Evolutionary conservation across 2,888 invertebrate species (phyloP).

Genomic region (Andrena praecox): DNA sequence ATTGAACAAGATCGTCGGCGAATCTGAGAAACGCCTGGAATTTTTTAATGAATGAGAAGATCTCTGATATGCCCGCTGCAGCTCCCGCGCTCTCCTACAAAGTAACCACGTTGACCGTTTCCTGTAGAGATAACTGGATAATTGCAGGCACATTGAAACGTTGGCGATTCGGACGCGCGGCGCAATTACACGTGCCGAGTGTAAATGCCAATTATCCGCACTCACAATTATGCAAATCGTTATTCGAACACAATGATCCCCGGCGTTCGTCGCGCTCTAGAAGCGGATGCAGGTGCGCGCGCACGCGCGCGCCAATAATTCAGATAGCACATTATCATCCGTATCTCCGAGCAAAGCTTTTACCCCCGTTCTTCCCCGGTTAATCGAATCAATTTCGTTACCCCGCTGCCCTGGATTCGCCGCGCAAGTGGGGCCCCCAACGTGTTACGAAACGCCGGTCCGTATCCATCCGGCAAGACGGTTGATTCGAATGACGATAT

Average conservation of each 20-base stretch:
- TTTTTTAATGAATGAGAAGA: slow-evolving; percentile 32
- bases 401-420: background rate
- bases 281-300: background rate
- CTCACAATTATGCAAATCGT: slow-evolving; percentile 4
- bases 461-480: background rate
- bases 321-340: background rate
- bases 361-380: background rate
- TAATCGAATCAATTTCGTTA: slow-evolving; percentile 3
- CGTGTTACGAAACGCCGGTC: slow-evolving; percentile 10
- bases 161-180: background rate
- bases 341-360: background rate
- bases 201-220: slow-evolving; percentile 5
- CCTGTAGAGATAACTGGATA: slow-evolving; percentile 13
- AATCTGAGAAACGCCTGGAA: slow-evolving; percentile 34
- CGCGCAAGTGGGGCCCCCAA: background rate
- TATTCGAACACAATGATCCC: background rate
- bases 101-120: slow-evolving; percentile 7
- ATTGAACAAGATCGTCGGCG: slow-evolving; percentile 18
- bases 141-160: background rate
- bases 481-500: slow-evolving; percentile 8
- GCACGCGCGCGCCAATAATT: background rate
- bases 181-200: background rate
- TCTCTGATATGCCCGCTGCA: slow-evolving; percentile 8
- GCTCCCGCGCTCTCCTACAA: background rate
- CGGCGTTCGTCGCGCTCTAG: background rate